Base-by-base conservation (phyloP, 2,113 vertebrate genomes). In the Lepus timidus region DNA sequence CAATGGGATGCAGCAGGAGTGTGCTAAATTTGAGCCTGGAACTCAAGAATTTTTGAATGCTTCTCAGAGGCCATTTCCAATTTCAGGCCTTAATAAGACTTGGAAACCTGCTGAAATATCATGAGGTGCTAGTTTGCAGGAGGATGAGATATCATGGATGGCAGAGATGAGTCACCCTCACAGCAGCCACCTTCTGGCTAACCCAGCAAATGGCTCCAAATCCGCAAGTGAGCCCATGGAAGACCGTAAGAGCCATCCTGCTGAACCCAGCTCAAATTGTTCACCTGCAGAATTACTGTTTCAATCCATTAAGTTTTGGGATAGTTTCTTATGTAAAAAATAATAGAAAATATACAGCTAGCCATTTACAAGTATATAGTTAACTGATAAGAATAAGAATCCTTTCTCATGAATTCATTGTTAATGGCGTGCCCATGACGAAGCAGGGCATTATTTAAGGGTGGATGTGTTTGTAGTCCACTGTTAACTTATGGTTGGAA, bases 391-490 rank as follows among this genome's bases (percentile, higher is more conserved):
- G 11, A 9, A 71, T 88, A 51, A 67, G 27, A 91, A 86, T 75
- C 33, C 71, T 85, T 83, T 91, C 67, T 87, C 71, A 67, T 90
- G 91, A 61, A 90, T 87, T 92, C 13, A 51, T 78, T 83, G 61
- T 5, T 62, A 61, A 79, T 17, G 6, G 1, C 74, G 11, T 81
- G 7, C 64, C 51, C 91, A 58, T 91, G 75, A 84, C 17, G 85
- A 79, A 52, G 6, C 25, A 58, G 27, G 71, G 0, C 3, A 6
- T 75, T 89, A 76, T 86, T 90, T 96, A 74, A 91, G 84, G 20
- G 95, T 82, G 79, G 9, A 25, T 83, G 20, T 64, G 10, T 64
- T 33, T 78, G 44, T 9, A 89, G 11, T 68, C 10, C 51, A 83
- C 19, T 39, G 19, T 73, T 65, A 14, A 64, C 7, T 64, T 67